Evolutionary conservation across 1,140 invertebrate species (phyloP).

Genomic region (Drosophila virilis): DNA sequence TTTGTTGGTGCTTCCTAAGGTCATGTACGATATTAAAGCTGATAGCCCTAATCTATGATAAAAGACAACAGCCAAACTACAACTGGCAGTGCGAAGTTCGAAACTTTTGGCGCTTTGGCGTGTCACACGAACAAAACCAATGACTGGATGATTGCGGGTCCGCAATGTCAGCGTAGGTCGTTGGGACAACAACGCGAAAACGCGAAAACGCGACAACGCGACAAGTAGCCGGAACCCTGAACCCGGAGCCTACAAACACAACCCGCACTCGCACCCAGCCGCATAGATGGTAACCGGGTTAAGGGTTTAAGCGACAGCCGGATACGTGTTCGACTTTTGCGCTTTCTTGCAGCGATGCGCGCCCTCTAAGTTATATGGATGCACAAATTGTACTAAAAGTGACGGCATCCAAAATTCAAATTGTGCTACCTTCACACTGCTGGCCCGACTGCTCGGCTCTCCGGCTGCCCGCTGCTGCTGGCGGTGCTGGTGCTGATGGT

Average conservation of each 20-base stretch:
- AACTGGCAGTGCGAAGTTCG: constrained; percentile 51
- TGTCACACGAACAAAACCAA: constrained; percentile 62
- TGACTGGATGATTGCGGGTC: constrained; percentile 12
- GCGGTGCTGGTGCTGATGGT: constrained; percentile 7
- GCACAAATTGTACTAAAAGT: constrained; percentile 74
- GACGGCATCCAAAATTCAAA: constrained; percentile 60
- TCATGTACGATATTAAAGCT: background rate
- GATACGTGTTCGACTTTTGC: constrained; percentile 21
- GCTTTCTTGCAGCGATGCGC: constrained; percentile 34
- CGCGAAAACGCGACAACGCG: background rate
- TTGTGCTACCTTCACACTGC: background rate
- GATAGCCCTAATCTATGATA: background rate
- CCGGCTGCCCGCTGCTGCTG: background rate
- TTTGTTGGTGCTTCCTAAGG: background rate
- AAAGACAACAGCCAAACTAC: constrained; percentile 28
- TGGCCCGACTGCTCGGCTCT: constrained; percentile 13
- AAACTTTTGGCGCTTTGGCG: constrained; percentile 53
- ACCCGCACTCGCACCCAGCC: background rate
- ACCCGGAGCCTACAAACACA: too few species aligned
- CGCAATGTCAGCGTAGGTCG: constrained; percentile 57
- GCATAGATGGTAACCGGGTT: background rate
- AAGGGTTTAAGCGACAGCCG: constrained; percentile 2
- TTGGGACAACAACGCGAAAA: constrained; percentile 4
- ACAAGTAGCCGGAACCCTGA: too few species aligned
- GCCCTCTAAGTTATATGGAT: constrained; percentile 68